Base-by-base conservation (phyloP, 1,140 invertebrate species). In the Megalopta genalis region DNA sequence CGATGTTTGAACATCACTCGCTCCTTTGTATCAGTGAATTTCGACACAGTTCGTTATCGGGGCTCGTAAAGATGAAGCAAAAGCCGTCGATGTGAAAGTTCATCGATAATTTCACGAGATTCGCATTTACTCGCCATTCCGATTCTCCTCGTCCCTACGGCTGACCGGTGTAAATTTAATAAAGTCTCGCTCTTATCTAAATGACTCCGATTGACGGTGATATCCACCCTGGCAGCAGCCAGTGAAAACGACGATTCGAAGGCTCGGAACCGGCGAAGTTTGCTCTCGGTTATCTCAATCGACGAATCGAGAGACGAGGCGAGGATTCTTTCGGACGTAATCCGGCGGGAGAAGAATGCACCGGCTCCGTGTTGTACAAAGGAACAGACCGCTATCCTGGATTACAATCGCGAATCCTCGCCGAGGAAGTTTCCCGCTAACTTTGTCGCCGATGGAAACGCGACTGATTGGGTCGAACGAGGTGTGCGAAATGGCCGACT, bases 131-230 rank as follows among this genome's bases (percentile, higher is more conserved):
- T 18, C 32, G 12, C 18, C 37, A 18, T 21, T 0, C 23, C 73
- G 9, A 46, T 9, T 37, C 32, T 39, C 25, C 1, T 10, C 69
- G 7, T 32, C 8, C 21, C 16, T 21, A 8, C 39, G 6, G 32
- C 72, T 82, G 39, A 63, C 64, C 73, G 82, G 88, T 88, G 88
- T 90, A 89, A 89, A 89, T 89, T 89, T 88, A 89, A 90, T 89
- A 89, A 88, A 89, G 86, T 86, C 82, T 76, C 73, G 78, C 78
- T 89, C 88, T 88, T 90, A 90, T 90, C 90, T 90, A 88, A 90
- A 90, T 89, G 86, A 86, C 82, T 80, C 80, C 66, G 84, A 71
- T 71, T 25, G 46, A 72, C 81, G 18, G 84, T 86, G 73, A 76
- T 88, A 89, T 89, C 84, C 80, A 83, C 66, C 32, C 32, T 4